A percentile compares a stretch with the other conserved stretches of the same genome.
Evolutionary conservation across 1,140 invertebrate genomes (phyloP).

Genomic region (Geopemphigus sp.): DNA sequence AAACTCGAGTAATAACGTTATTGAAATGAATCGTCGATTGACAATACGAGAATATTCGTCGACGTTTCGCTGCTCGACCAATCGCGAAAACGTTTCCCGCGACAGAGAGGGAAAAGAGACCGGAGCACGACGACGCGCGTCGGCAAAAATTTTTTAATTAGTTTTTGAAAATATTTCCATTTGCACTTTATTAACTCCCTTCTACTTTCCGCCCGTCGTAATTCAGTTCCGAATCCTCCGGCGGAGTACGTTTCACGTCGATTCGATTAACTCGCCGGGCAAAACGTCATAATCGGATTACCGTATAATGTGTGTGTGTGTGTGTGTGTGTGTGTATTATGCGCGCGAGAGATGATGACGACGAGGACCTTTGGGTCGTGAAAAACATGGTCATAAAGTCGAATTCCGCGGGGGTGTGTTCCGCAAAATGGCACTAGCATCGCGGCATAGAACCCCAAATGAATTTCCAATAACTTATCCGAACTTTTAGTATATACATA

Average conservation of each 20-base stretch:
- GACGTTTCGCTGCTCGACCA: too few relatives aligned
- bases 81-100: too few relatives aligned
- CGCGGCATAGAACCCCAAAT: not conserved
- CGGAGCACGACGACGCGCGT: not conserved
- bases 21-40: too few relatives aligned
- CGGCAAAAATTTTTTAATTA: slow-evolving; percentile 14
- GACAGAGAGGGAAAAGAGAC: too few relatives aligned
- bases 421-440: slow-evolving; percentile 41
- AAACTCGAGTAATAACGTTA: too few relatives aligned
- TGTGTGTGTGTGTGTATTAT: not conserved
- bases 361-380: not conserved
- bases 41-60: too few relatives aligned
- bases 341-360: not conserved
- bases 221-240: not conserved
- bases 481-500: too few relatives aligned
- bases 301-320: not conserved
- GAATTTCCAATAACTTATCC: slow-evolving; percentile 45
- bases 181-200: slow-evolving; percentile 25
- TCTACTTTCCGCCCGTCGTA: not conserved
- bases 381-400: slow-evolving; percentile 18
- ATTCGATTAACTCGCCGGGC: slow-evolving; percentile 38
- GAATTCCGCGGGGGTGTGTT: slow-evolving; percentile 35
- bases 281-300: slow-evolving; percentile 49
- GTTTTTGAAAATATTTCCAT: slow-evolving; percentile 32
- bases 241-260: slow-evolving; percentile 22